Base-by-base conservation (phyloP, 1,140 invertebrate species). In the Neotoxoptera formosana region DNA sequence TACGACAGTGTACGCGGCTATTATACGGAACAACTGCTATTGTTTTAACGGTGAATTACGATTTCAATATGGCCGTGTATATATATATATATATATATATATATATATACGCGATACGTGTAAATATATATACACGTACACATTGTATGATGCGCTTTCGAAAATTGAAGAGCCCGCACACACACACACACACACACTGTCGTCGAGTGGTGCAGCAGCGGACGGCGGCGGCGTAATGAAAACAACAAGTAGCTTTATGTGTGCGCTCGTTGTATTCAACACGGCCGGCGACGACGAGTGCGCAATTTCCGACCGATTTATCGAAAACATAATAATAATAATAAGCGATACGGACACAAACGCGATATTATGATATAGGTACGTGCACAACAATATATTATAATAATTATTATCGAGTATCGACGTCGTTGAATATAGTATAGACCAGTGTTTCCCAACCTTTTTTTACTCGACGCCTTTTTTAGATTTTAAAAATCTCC, bases 31-130 rank as follows among this genome's bases (percentile, higher is more conserved):
- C 48, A 51, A 88, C 17, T 20, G 20, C 45, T 51, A 88, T 88
- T 88, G 47, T 88, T 88, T 51, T 51, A 48, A 88, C 47, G 47
- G 47, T 88, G 30, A 88, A 88, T 51, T 88, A 88, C 47, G 86
- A 34, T 88, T 51, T 51, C 47, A 51, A 51, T 51, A 88, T 51
- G 47, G 86, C 6, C 17, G 51, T 30, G 23, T n/a, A n/a, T 21
- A 4, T 53, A 23, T 53, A 53, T n/a, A n/a, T n/a, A n/a, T n/a
- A n/a, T n/a, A n/a, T n/a, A n/a, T n/a, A n/a, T n/a, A n/a, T n/a
- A n/a, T n/a, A n/a, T n/a, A n/a, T n/a, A n/a, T n/a, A n/a, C n/a
- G n/a, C 14, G 51, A 0, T 41, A 41, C 17, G 51, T 30, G 21
- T n/a, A 30, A 21, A 3, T 53, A 21, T 53, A 53, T 41, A 41